Evolutionary conservation across 1,140 invertebrate species (phyloP).

Genomic region (Triops cancriformis): DNA sequence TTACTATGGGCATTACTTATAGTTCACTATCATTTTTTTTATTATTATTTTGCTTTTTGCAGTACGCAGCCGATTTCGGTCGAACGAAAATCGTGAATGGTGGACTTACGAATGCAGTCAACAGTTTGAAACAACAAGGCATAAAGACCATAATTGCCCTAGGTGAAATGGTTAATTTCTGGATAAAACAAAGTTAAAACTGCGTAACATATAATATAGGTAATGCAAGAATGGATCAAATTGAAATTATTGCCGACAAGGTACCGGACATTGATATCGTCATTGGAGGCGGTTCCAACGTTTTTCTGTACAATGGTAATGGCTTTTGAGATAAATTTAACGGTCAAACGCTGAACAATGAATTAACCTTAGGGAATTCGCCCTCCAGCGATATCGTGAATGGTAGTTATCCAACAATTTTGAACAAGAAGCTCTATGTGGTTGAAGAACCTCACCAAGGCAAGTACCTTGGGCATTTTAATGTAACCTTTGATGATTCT

Average conservation of each 20-base stretch:
- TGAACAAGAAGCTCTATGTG: not conserved
- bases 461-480: constrained; percentile 21
- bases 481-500: not conserved
- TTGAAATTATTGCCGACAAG: not conserved
- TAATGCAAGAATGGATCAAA: not conserved
- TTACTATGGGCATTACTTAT: no score
- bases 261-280: not conserved
- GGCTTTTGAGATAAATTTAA: not conserved
- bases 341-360: not conserved
- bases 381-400: not conserved
- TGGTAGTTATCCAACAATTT: not conserved
- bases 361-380: not conserved
- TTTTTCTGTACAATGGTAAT: constrained; percentile 25
- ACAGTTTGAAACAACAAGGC: not conserved
- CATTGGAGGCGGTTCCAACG: constrained; percentile 21
- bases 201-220: not conserved
- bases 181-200: not conserved
- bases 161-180: not conserved
- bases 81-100: no score
- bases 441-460: constrained; percentile 22
- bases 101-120: no score
- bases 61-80: no score
- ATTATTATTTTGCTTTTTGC: no score
- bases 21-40: no score
- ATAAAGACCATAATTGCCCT: constrained; percentile 16